A percentile compares a stretch with the other conserved stretches of the same genome.
These are phyloP conservation scores for Eurytoma californica DNA, from an alignment of 2,888 invertebrate species.

Conservation along the genomic window DNA sequence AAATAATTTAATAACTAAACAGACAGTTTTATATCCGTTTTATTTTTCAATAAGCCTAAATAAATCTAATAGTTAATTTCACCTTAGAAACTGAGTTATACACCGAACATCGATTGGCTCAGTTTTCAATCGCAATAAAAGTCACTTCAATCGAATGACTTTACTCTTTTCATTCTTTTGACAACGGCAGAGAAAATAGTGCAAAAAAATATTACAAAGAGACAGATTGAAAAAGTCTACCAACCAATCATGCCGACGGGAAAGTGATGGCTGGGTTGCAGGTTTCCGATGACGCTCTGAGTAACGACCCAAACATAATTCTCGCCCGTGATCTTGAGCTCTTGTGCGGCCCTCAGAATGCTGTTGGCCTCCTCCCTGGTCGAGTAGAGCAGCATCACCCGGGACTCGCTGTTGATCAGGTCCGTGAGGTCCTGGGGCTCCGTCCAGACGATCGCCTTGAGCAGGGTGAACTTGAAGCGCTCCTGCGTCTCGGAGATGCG, in stretches of 20 bases:
- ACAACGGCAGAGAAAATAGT: too few species aligned
- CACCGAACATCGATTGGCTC: too few species aligned
- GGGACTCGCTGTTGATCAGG: constrained; percentile 91
- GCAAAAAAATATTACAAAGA: too few species aligned
- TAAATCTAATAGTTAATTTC: too few species aligned
- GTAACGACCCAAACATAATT: constrained; percentile 98
- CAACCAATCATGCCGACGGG: constrained; percentile 93
- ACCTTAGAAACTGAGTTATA: too few species aligned
- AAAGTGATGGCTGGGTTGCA: constrained; percentile 85
- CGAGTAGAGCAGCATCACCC: constrained; percentile 94
- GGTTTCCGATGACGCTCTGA: constrained; percentile 92
- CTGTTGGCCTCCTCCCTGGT: constrained; percentile 91
- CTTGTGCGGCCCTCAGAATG: constrained; percentile 86
- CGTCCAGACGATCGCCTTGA: constrained; percentile 90
- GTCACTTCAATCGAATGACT: too few species aligned
- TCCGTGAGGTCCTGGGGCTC: constrained; percentile 85
- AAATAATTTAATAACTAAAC: too few species aligned
- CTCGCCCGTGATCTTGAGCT: constrained; percentile 88
- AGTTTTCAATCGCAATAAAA: too few species aligned
- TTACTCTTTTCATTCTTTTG: too few species aligned
- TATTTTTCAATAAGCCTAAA: too few species aligned
- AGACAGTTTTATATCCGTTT: too few species aligned
- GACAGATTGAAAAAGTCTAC: background rate
- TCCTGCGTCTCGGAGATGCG: constrained; percentile 89
- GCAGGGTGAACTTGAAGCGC: constrained; percentile 87